These are phyloP conservation scores for Zootermopsis nevadensis DNA, from an alignment of 2,888 invertebrate species.

Conservation along the genomic window DNA sequence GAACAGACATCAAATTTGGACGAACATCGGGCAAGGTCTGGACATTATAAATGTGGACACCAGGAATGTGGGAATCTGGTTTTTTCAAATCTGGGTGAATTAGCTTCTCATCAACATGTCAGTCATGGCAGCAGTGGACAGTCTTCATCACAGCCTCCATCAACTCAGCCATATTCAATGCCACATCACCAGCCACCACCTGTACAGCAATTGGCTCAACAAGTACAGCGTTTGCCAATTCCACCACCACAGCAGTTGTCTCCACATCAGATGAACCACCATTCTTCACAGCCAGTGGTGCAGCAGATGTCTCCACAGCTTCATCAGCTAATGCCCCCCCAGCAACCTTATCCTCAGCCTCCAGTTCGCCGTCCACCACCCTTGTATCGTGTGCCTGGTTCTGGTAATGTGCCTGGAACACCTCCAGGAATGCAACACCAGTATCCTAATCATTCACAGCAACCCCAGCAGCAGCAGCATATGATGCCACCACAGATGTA, in stretches of 20 bases:
- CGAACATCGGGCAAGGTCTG: slow-evolving; percentile 61
- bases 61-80: slow-evolving; percentile 60
- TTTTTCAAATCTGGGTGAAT: slow-evolving; percentile 56
- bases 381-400: slow-evolving; percentile 60
- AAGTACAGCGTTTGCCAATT: slow-evolving; percentile 55
- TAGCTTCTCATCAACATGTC: slow-evolving; percentile 54
- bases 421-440: slow-evolving; percentile 31
- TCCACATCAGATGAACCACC: slow-evolving; percentile 58
- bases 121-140: slow-evolving; percentile 51
- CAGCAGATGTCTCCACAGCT: slow-evolving; percentile 63
- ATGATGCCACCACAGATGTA: slow-evolving; percentile 29
- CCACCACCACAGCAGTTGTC: slow-evolving; percentile 39
- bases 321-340: slow-evolving; percentile 61
- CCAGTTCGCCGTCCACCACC: slow-evolving; percentile 61
- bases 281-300: slow-evolving; percentile 59
- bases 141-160: neutral
- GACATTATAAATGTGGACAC: slow-evolving; percentile 67
- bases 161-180: slow-evolving; percentile 18
- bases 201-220: slow-evolving; percentile 65
- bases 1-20: slow-evolving; percentile 59
- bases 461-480: slow-evolving; percentile 35
- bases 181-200: slow-evolving; percentile 57
- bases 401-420: slow-evolving; percentile 63
- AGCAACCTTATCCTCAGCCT: slow-evolving; percentile 58
- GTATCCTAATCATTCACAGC: slow-evolving; percentile 11